Evolutionary conservation across 2,113 vertebrate genomes (phyloP), one percentile per base, ranked within the genome.

Genomic region (Genyomyrus donnyi): DNA sequence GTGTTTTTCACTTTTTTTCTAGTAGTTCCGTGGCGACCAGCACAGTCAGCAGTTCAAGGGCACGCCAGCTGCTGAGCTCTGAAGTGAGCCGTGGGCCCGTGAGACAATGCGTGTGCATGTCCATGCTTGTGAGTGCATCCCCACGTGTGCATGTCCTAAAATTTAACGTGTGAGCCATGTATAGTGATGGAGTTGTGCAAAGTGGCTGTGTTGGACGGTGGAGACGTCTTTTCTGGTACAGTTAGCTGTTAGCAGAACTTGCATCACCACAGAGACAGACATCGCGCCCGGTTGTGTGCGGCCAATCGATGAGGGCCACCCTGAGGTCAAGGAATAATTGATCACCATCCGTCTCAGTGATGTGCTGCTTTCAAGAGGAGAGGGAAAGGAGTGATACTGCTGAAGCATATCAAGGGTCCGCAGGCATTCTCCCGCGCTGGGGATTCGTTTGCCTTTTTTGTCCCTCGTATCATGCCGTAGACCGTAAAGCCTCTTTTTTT

Each of bases 281-380:
- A 92, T 91, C 91, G 89, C 91, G 88, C 45, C 89, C 27, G 85
- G 88, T 49, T 74, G 89, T 90, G 62, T 39, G 85, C 86, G 88
- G 88, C 88, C 91, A 90, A 92, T 92, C 94, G 90, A 70, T 94
- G 92, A 94, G 89, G 77, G 80, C 77, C 42, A 53, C 35, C 53
- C 77, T 45, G 84, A 95, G 94, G 94, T 94, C 94, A 94, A 93
- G 91, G 90, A 90, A 77, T 90, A 90, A 95, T 96, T 87, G 94
- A 95, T 95, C 87, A 87, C 58, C 89, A 90, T 89, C 89, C 88
- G 27, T 90, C 92, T 92, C 88, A 50, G 91, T 92, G 92, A 93
- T 89, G 92, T 10, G 45, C 84, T 90, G 92, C 91, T 93, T 90
- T 91, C 90, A 53, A 91, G 92, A 89, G 49, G 80, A 92, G 70